Base-by-base conservation (phyloP, 2,113 vertebrate genomes). In the Lamprologus ornatipinnis region DNA sequence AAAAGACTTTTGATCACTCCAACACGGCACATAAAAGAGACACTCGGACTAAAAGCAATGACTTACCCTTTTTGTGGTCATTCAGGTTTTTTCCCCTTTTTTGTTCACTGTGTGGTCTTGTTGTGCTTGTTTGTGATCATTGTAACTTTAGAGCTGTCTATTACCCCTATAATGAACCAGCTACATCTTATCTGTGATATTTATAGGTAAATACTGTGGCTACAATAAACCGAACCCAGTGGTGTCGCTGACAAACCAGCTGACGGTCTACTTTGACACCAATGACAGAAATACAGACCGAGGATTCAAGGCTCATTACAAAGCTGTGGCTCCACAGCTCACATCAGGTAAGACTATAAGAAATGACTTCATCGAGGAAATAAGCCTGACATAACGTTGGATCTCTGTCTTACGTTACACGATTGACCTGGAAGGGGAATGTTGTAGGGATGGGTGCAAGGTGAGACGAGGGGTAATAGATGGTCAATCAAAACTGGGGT, bases 301-400 rank as follows among this genome's bases (percentile, higher is more conserved):
- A 81, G 96, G 96, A 70, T 97, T 97, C 92, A 95, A 95, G 91
- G 96, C 96, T 85, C 85, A 87, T 88, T 97, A 94, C 92, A 93
- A 88, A 82, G 94, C 96, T 12, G 91, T 97, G 84, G 54, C 86
- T 89, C 95, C 95, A 47, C 87, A 89, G 47, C 87, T 70, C 1
- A 54, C 93, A 6, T 19, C 93, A 86, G 96, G 96, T 97, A 95
- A 85, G 86, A 65, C 8, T 31, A 85, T 60, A 42, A 82, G 70
- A 47, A 54, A 9, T 89, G 79, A 85, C 65, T 60, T 57, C 58
- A 78, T 63, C 78, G 9, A 49, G 65, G 57, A n/a, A 17, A 68
- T 51, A 19, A 65, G 45, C 63, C 79, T 75, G 58, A 79, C 47
- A 68, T 85, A 86, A 81, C 60, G 57, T 45, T 81, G 31, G 49